Conservation (phyloP, 2,888 invertebrate genomes). For the Drosophila pseudotakahashii region DNA sequence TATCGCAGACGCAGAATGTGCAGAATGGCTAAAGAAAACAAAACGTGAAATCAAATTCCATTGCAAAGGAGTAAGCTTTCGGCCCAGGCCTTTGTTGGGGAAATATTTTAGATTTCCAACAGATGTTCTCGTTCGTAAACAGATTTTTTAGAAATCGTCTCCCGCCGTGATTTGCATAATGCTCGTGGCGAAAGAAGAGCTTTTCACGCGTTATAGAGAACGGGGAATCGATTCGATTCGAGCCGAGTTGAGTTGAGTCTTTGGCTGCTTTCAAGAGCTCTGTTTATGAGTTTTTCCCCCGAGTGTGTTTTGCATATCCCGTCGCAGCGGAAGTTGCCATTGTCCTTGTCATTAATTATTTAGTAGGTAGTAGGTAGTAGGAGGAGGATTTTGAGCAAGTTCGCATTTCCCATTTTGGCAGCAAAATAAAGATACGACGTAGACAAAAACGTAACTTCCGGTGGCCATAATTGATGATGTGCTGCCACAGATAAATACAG, state of each 20-base stretch:
- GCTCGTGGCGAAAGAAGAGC: conserved; percentile 22
- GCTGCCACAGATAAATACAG: conserved; percentile 38
- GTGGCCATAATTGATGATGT: conserved; percentile 75
- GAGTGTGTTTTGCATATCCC: conserved; percentile 26
- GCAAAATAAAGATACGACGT: conserved; percentile 59
- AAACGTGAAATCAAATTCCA: conserved; percentile 68
- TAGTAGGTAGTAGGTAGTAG: conserved; percentile 34
- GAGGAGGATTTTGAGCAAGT: conserved; percentile 24
- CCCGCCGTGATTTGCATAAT: conserved; percentile 72
- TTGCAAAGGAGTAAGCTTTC: conserved; percentile 29
- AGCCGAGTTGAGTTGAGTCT: too few species aligned
- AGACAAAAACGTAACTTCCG: conserved; percentile 71
- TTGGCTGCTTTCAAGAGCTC: conserved; percentile 12
- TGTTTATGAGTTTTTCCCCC: conserved; percentile 15
- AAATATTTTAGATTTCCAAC: conserved; percentile 67
- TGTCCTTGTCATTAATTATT: conserved; percentile 67
- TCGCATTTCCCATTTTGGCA: conserved; percentile 38
- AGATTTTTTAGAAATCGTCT: conserved; percentile 67
- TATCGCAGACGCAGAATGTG: conserved; percentile 46
- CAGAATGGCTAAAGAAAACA: conserved; percentile 44
- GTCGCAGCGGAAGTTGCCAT: conserved; percentile 30
- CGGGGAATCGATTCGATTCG: background rate
- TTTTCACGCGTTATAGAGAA: conserved; percentile 48
- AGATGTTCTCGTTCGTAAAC: conserved; percentile 70
- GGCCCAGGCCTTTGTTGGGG: conserved; percentile 9